Evolutionary conservation across 1,140 invertebrate species (phyloP).

Genomic region (Drosophila sucinea): DNA sequence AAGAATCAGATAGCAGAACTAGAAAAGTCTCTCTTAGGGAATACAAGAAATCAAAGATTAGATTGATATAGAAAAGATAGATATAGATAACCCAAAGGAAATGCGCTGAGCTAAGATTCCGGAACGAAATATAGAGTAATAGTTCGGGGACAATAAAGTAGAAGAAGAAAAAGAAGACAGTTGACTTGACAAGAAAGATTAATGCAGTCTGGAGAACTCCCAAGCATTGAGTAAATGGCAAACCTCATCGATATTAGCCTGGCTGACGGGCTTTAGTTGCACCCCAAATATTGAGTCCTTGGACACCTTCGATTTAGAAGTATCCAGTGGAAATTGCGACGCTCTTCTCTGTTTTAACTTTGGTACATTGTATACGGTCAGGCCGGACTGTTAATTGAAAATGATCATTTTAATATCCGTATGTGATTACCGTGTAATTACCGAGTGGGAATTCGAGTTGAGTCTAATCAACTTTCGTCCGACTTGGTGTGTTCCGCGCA

Average conservation of each 20-base stretch:
- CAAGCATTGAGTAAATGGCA: slow-evolving; percentile 17
- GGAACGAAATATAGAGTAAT: neutral
- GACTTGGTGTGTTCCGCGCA: neutral
- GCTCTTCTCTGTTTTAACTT: slow-evolving; percentile 27
- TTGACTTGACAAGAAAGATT: neutral
- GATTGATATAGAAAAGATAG: neutral
- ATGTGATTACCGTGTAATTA: neutral
- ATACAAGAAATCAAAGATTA: neutral
- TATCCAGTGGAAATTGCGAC: slow-evolving; percentile 7
- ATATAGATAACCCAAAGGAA: neutral
- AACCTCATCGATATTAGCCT: slow-evolving; percentile 48
- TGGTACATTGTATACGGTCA: slow-evolving; percentile 40
- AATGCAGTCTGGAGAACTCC: neutral
- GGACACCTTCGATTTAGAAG: slow-evolving; percentile 25
- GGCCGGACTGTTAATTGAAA: slow-evolving; percentile 33
- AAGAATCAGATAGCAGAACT: slow-evolving; percentile 16
- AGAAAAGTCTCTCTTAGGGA: slow-evolving; percentile 4
- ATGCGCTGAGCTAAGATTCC: neutral
- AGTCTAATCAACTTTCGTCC: neutral
- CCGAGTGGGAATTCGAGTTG: neutral
- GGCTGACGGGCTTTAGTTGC: slow-evolving; percentile 44
- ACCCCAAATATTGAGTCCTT: slow-evolving; percentile 61
- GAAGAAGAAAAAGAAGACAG: slow-evolving; percentile 4
- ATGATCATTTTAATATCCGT: slow-evolving; percentile 17
- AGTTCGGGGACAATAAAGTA: no score